Evolutionary conservation across 1,140 invertebrate species (phyloP).

Genomic region (Ips nitidus): DNA sequence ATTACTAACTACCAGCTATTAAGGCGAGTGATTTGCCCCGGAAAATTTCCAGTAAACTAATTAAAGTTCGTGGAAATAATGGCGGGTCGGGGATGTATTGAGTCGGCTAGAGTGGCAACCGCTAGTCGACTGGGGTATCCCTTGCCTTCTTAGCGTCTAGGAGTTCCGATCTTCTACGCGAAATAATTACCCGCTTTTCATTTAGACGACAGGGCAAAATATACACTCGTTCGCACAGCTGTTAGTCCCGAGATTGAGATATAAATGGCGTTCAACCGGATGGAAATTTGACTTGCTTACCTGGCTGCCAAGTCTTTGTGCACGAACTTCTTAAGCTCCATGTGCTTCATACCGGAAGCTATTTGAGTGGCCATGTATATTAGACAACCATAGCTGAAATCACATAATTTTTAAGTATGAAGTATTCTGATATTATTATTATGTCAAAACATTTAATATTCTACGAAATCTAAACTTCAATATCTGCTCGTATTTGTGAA

Average conservation of each 20-base stretch:
- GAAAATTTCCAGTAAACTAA: slow-evolving; percentile 10
- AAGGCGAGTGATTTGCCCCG: slow-evolving; percentile 9
- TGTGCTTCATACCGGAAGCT: slow-evolving; percentile 83
- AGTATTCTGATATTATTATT: no score
- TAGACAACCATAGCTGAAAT: slow-evolving; percentile 71
- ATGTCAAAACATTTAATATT: no score
- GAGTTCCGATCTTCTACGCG: not conserved
- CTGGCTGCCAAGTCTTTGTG: slow-evolving; percentile 78
- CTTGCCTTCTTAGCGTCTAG: not conserved
- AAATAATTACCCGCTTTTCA: slow-evolving; percentile 22
- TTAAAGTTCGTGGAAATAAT: slow-evolving; percentile 13
- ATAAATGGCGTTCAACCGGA: not conserved
- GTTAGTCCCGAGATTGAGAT: slow-evolving; percentile 2
- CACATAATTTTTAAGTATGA: not conserved
- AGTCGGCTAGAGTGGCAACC: not conserved
- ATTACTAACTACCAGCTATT: slow-evolving; percentile 6
- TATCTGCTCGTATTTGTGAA: no score
- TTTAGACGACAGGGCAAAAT: slow-evolving; percentile 10
- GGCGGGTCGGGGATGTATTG: not conserved
- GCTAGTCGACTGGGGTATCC: no score
- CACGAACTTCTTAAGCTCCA: slow-evolving; percentile 73
- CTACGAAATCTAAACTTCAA: no score
- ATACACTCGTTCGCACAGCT: slow-evolving; percentile 19
- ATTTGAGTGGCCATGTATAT: slow-evolving; percentile 83
- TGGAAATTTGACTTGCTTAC: slow-evolving; percentile 54